Percentiles rank a stretch among this genome's conserved stretches.
phyloP scores from a whole-genome alignment of 1,140 invertebrate species.

The Pemphigus obesinymphae region DNA sequence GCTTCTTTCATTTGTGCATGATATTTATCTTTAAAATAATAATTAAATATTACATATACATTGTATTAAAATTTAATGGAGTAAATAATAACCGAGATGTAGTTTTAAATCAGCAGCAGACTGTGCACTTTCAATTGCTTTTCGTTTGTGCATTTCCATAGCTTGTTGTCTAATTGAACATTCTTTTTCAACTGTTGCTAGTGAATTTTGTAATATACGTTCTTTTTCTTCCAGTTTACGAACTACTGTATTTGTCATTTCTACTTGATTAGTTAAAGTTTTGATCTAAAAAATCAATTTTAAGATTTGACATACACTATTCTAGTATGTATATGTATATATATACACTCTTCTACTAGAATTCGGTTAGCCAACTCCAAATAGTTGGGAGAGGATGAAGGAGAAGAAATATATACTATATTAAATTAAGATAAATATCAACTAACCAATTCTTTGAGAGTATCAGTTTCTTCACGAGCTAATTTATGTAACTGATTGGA shows the following conservation, averaged over 20 bases:
- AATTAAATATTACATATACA: not conserved
- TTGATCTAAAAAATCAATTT: constrained; percentile 54
- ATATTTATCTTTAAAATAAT: constrained; percentile 70
- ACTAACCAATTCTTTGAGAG: constrained; percentile 77
- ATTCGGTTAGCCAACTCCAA: too few relatives aligned
- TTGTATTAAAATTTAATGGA: not conserved
- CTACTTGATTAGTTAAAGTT: constrained; percentile 86
- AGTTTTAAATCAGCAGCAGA: constrained; percentile 95
- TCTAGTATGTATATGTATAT: too few relatives aligned
- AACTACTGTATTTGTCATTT: constrained; percentile 91
- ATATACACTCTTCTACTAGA: too few relatives aligned
- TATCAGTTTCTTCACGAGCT: constrained; percentile 88
- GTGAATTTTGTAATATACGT: constrained; percentile 82
- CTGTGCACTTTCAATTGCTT: constrained; percentile 92
- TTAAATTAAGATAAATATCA: not conserved
- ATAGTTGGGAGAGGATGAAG: too few relatives aligned
- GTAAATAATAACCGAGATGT: constrained; percentile 69
- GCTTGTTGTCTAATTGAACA: constrained; percentile 82
- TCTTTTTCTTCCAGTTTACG: constrained; percentile 96
- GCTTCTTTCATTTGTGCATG: constrained; percentile 96
- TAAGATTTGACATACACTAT: not conserved
- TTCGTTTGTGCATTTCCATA: constrained; percentile 96
- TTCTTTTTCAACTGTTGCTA: constrained; percentile 93
- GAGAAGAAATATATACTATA: not conserved
- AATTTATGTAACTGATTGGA: constrained; percentile 94